Conservation (phyloP, 2,113 vertebrate genomes). For the Psophia crepitans region DNA sequence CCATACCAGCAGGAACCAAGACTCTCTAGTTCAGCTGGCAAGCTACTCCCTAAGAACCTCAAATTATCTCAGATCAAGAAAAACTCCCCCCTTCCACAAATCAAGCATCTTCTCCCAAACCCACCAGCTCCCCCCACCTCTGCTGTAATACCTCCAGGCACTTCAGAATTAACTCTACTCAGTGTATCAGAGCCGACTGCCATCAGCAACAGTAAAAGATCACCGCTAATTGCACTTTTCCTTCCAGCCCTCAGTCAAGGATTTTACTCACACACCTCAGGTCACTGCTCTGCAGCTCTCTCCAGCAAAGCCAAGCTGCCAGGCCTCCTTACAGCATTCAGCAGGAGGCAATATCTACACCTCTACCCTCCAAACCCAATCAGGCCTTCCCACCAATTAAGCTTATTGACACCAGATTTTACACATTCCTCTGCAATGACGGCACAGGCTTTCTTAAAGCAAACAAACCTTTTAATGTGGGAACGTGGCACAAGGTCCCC, state of each 20-base stretch:
- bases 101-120: not conserved
- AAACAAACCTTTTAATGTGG: not conserved
- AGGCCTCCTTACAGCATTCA: not conserved
- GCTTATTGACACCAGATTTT: conserved; percentile 37
- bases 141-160: not conserved
- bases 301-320: not conserved
- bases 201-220: not conserved
- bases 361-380: not conserved
- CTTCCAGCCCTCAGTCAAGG: not conserved
- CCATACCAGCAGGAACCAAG: conserved; percentile 6
- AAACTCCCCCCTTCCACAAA: not conserved
- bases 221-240: not conserved
- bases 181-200: not conserved
- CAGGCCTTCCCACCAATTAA: not conserved
- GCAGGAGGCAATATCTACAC: not conserved
- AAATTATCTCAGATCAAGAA: not conserved
- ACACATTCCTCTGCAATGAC: not conserved
- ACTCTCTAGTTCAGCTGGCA: not conserved
- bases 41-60: not conserved
- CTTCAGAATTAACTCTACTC: not conserved
- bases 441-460: not conserved
- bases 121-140: not conserved
- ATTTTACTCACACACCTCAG: not conserved
- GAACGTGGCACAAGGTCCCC: not conserved
- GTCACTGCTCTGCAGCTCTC: not conserved